A percentile compares a stretch with the other conserved stretches of the same genome.
These are phyloP conservation scores for Ips nitidus DNA, from an alignment of 1,140 invertebrate species.

Conservation along the genomic window DNA sequence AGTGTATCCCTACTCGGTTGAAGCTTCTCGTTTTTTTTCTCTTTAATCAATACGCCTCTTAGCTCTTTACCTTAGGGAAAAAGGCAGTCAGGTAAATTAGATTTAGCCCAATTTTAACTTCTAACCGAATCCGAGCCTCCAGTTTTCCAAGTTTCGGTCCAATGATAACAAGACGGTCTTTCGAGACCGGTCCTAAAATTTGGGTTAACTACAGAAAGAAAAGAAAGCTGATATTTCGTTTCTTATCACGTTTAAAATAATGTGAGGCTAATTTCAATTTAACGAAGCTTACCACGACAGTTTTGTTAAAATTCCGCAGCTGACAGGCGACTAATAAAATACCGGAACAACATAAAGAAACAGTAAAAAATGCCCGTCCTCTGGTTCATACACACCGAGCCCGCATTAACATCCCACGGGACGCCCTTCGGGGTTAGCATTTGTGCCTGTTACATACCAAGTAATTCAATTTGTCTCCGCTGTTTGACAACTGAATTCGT, in stretches of 20 bases:
- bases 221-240: neutral
- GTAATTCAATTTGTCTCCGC: constrained; percentile 18
- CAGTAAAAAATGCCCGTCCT: neutral
- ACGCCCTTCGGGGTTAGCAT: constrained; percentile 6
- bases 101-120: constrained; percentile 1
- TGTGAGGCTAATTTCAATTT: neutral
- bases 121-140: neutral
- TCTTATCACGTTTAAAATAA: neutral
- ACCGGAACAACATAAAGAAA: neutral
- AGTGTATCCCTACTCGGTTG: too few species aligned
- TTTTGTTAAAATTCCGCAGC: neutral
- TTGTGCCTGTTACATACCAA: constrained; percentile 17
- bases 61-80: neutral
- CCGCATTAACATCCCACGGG: constrained; percentile 6
- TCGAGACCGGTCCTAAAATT: neutral
- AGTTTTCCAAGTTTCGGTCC: neutral
- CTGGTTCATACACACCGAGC: constrained; percentile 12
- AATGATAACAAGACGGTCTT: constrained; percentile 1
- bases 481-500: constrained; percentile 22
- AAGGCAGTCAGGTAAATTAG: neutral
- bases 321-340: neutral
- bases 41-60: too few species aligned
- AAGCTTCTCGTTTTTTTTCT: too few species aligned
- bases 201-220: neutral
- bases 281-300: neutral